A percentile compares a stretch with the other conserved stretches of the same genome.
Conservation (phyloP, 53 echinoderm and acorn worm genomes). For the Mesocentrotus franciscanus region DNA sequence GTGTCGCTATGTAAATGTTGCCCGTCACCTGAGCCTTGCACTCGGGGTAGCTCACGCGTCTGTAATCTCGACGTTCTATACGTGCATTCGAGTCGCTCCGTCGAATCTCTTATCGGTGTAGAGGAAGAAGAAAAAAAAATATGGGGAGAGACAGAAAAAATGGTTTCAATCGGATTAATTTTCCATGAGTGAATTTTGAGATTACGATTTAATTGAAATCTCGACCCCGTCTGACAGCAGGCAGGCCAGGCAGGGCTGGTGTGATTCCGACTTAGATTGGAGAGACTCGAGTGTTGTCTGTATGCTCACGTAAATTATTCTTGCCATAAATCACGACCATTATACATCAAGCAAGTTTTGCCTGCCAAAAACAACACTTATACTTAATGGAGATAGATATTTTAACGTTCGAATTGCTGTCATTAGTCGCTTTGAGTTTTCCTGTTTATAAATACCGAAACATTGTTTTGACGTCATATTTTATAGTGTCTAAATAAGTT, state of each 20-base stretch:
- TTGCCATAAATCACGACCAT: slow-evolving; percentile 50
- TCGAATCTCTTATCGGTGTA: not conserved
- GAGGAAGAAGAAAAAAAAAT: not conserved
- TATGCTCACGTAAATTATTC: slow-evolving; percentile 34
- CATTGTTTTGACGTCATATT: not conserved
- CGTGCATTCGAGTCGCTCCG: slow-evolving; percentile 9
- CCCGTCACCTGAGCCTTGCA: slow-evolving; percentile 28
- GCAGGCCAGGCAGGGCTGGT: not conserved
- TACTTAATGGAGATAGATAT: not conserved
- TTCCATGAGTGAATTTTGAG: slow-evolving; percentile 67
- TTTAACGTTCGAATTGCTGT: not conserved
- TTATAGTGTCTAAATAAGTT: not conserved
- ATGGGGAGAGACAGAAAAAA: slow-evolving; percentile 54
- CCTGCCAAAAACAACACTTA: not conserved
- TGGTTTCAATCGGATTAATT: slow-evolving; percentile 65
- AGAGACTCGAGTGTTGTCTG: not conserved
- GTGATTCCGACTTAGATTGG: not conserved
- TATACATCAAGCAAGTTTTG: not conserved
- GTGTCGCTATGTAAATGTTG: slow-evolving; percentile 65
- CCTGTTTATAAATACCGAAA: not conserved
- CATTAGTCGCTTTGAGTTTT: not conserved
- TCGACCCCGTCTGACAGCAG: slow-evolving; percentile 42
- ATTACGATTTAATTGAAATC: slow-evolving; percentile 71
- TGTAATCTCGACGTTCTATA: slow-evolving; percentile 6
- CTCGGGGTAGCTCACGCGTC: slow-evolving; percentile 41